Base-by-base conservation (phyloP, 1,140 invertebrate species). In the Zaprionus lachaisei region DNA sequence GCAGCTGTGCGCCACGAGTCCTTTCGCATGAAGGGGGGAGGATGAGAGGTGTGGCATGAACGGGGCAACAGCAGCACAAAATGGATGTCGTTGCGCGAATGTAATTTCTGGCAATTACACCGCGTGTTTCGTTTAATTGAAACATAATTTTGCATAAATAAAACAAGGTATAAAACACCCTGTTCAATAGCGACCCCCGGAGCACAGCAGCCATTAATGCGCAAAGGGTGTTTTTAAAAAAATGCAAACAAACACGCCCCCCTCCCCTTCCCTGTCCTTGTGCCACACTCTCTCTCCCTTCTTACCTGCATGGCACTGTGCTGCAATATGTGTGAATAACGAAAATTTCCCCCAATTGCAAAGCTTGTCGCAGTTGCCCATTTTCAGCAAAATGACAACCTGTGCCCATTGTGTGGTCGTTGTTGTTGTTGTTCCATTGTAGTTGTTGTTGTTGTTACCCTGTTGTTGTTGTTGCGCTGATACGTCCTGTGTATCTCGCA, bases 141-240 rank as follows among this genome's bases (percentile, higher is more conserved):
- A 92, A 92, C 90, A 92, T 92, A 92, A 92, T 92, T 92, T 92
- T 90, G 85, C 85, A 90, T 90, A 90, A 90, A 90, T 90, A 90
- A 90, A 90, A 91, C 85, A 80, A 85, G 71, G 90, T 85, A 92
- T 91, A 83, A 91, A 91, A 90, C 89, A 91, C 84, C 81, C 81
- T 91, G 79, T 82, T 83, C 71, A 60, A 85, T 85, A 72, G 68
- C 55, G 17, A 5, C 2, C 57, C 24, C 7, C 22, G 20, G 1
- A 38, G 14, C 41, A 28, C 72, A 55, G 55, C 37, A n/a, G 75
- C 71, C 68, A 79, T 79, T 84, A 78, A 83, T 79, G 65, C 57
- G 44, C 71, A 67, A 76, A 84, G 87, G 89, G 89, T 84, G 87
- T 73, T 77, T 86, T 68, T 61, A 77, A 57, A 73, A 55, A 72